Base-by-base conservation (phyloP, 2,888 invertebrate species). In the Acanthococcus lagerstroemiae region DNA sequence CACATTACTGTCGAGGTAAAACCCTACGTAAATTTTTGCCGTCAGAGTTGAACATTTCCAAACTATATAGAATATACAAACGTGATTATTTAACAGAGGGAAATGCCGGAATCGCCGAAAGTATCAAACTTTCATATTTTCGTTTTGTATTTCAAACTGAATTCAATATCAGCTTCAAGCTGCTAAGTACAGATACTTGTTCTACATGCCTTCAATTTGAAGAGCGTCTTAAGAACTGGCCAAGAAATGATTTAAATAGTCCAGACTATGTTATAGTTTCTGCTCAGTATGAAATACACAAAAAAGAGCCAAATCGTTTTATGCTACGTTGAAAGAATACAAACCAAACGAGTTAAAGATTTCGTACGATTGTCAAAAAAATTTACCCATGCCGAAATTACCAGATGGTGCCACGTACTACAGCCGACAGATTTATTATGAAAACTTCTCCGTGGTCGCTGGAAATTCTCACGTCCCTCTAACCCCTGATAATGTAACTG, bases 371-470 rank as follows among this genome's bases (percentile, higher is more conserved):
- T 74, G 72, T 44, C 72, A 73, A 67, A 75, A 75, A 68, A 75
- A 73, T 65, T 65, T 71, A 17, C 55, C 68, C 1, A 48, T 73
- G 0, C 74, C 73, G 0, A 73, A 73, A 58, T 67, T 74, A 19
- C 74, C 74, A 0, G 74, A 75, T 66, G 73, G 74, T 68, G 63
- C 71, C 15, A 69, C 72, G 0, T 75, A 76, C 56, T 76, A 73
- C 70, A 69, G 69, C 24, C 69, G 73, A 6, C 75, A 75, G 67
- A 55, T 75, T 15, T 74, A 74, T 67, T 56, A 69, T 6, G 74
- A 74, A 65, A 76, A 75, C 68, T 73, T 74, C 27, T 73, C 74
- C 9, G 68, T 75, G 17, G 73, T 74, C 56, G 66, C 70, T 56
- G 74, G 74, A 17, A 46, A 60, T 55, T 74, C 74, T n/a, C 71